These are phyloP conservation scores for Pangasianodon gigas DNA, from an alignment of 2,113 vertebrate genomes.

Conservation along the genomic window DNA sequence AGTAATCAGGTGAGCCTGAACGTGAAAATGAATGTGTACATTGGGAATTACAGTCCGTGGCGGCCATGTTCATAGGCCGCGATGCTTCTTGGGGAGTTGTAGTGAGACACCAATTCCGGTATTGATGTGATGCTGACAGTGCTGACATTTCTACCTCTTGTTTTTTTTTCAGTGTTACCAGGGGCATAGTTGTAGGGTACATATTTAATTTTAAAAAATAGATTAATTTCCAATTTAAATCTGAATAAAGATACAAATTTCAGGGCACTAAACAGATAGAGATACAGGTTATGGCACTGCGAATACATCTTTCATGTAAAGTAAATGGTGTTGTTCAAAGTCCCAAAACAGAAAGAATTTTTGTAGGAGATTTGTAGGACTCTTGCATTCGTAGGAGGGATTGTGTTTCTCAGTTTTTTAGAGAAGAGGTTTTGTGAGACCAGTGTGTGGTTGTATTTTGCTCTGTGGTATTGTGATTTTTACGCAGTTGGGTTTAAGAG, in stretches of 20 bases:
- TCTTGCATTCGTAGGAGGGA: conserved; percentile 26
- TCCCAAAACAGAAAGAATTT: conserved; percentile 5
- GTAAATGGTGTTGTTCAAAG: background rate
- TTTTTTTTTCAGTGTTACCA: background rate
- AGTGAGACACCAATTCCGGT: background rate
- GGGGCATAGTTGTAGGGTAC: background rate
- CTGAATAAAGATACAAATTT: background rate
- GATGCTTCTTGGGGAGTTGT: background rate
- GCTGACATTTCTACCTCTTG: background rate
- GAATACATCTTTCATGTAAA: background rate
- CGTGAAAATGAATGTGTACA: background rate
- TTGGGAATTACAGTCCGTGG: background rate
- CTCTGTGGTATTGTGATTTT: conserved; percentile 18
- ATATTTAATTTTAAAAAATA: background rate
- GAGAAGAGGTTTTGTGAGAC: background rate
- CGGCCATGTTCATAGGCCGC: too few relatives aligned
- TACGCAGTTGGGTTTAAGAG: conserved; percentile 6
- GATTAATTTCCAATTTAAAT: background rate
- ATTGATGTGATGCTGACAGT: background rate
- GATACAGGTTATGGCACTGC: background rate
- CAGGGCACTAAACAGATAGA: background rate
- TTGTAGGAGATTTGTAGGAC: background rate
- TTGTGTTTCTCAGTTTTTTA: background rate
- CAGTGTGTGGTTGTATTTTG: conserved; percentile 12
- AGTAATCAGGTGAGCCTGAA: background rate